These are phyloP conservation scores for Papilio polyxenes DNA, from an alignment of 1,140 invertebrate species.

Conservation along the genomic window DNA sequence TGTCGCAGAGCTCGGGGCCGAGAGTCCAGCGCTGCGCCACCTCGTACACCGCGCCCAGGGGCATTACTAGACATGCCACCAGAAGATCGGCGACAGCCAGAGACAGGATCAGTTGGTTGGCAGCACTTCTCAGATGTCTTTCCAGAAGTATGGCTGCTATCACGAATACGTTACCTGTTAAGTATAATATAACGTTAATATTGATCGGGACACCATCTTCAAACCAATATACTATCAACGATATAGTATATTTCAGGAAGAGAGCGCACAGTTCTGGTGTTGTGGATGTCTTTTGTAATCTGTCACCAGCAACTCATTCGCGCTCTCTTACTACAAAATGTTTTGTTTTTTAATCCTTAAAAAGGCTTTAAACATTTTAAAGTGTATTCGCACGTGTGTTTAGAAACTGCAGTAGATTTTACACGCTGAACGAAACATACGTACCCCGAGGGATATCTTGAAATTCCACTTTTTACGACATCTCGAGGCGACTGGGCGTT, in stretches of 20 bases:
- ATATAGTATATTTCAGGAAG: too few relatives aligned
- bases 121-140: slow-evolving; percentile 91
- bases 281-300: too few relatives aligned
- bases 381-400: background rate
- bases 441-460: background rate
- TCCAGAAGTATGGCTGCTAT: slow-evolving; percentile 96
- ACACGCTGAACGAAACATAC: background rate
- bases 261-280: too few relatives aligned
- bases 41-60: slow-evolving; percentile 89
- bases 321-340: too few relatives aligned
- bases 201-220: background rate
- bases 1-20: slow-evolving; percentile 93
- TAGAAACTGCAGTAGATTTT: background rate
- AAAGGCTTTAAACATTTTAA: too few relatives aligned
- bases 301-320: background rate
- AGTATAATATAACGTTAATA: slow-evolving; percentile 32
- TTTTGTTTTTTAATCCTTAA: too few relatives aligned
- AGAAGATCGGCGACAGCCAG: slow-evolving; percentile 93
- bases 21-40: slow-evolving; percentile 88
- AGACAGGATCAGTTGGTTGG: slow-evolving; percentile 93
- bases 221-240: too few relatives aligned
- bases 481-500: background rate
- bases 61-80: slow-evolving; percentile 93
- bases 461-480: background rate
- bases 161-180: slow-evolving; percentile 95